phyloP scores from a whole-genome alignment of 2,888 invertebrate genomes.

The Hirtodrosophila cameraria region DNA sequence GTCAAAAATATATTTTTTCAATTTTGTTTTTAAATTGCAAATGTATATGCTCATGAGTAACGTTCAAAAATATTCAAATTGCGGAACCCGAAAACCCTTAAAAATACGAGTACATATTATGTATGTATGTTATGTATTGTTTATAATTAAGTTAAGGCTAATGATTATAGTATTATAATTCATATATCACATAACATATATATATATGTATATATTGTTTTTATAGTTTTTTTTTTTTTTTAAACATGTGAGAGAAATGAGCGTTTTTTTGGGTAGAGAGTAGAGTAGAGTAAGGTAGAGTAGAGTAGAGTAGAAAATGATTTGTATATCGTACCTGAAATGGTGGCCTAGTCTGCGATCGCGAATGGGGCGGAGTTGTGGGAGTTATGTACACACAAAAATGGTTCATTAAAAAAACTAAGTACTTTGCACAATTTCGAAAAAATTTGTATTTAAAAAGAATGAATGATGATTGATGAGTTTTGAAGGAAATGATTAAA shows the following conservation, averaged over 20 bases:
- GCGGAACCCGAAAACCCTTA: constrained; percentile 1
- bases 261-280: constrained; percentile 45
- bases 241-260: constrained; percentile 43
- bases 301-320: constrained; percentile 70
- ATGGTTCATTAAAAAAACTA: constrained; percentile 73
- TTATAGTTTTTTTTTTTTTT: too few relatives aligned
- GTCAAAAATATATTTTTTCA: too few relatives aligned
- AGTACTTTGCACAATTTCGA: constrained; percentile 76
- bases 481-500: constrained; percentile 36
- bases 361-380: constrained; percentile 77
- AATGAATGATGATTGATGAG: constrained; percentile 36
- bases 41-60: too few relatives aligned
- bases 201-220: constrained; percentile 20
- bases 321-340: constrained; percentile 83
- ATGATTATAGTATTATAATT: constrained; percentile 10
- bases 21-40: too few relatives aligned
- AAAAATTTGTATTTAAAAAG: constrained; percentile 62
- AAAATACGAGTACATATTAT: neutral
- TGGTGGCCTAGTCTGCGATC: constrained; percentile 83
- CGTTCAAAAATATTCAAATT: too few relatives aligned
- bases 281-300: constrained; percentile 45
- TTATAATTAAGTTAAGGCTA: constrained; percentile 12
- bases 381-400: constrained; percentile 82
- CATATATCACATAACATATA: constrained; percentile 2
- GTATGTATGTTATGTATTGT: neutral